Evolutionary conservation across 2,113 vertebrate genomes (phyloP), one percentile per base, ranked within the genome.

Genomic region (Mesitornis unicolor): DNA sequence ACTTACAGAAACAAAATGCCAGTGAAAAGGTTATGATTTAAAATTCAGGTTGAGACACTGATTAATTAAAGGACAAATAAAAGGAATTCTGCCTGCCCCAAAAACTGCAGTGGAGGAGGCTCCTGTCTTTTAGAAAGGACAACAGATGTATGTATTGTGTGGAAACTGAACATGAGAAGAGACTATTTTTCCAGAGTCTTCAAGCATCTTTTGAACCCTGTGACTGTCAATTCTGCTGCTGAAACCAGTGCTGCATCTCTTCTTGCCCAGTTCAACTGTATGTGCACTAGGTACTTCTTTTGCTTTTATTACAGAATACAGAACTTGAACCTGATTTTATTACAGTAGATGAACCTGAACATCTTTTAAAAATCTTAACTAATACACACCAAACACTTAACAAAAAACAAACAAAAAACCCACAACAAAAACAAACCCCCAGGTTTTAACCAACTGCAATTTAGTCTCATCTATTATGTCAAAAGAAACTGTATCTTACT

Each of bases 71-170:
- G 7, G 15, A 20, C 73, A 83, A 60, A n/a, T 83, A 56, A 89
- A 64, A 3, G 68, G 40, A 82, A 89, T 43, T 54, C 26, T 19
- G 16, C 21, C 26, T 19, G 16, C 21, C 8, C 8, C 3, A 38
- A 73, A 69, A 50, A 5, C 8, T 31, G 26, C 26, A 61, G 18
- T 13, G 17, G 16, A 76, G n/a, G 51, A 67, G 33, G 8, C 40
- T 28, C 56, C 14, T 38, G 16, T 43, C 40, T 54, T 82, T 28
- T 11, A 74, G 43, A 54, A 83, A 74, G 54, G 4, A 45, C 1
- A 0, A 31, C 1, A 22, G 15, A 6, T 25, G 4, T 15, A 10
- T 1, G 11, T 33, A 16, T 59, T 60, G 54, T 36, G 16, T 25
- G 21, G 35, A 43, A 86, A 64, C 31, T 7, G 25, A 56, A 38